Evolutionary conservation across 2,888 invertebrate genomes (phyloP).

Genomic region (Drosophila cracens): DNA sequence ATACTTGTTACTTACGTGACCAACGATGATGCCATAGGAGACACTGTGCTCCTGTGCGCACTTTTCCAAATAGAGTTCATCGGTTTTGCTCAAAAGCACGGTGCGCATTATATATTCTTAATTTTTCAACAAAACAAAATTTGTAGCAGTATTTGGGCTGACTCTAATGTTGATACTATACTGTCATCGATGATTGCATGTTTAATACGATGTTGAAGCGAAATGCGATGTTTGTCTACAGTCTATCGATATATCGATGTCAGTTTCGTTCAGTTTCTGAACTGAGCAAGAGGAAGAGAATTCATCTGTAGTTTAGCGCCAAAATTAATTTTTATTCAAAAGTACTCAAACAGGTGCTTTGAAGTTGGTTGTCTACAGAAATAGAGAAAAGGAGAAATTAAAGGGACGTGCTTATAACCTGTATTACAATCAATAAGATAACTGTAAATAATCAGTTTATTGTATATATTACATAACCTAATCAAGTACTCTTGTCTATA

Average conservation of each 20-base stretch:
- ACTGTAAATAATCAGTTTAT: neutral
- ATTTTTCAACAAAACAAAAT: constrained; percentile 46
- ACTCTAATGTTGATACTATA: constrained; percentile 29
- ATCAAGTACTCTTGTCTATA: neutral
- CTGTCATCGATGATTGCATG: constrained; percentile 11
- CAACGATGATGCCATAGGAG: constrained; percentile 91
- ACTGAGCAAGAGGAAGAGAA: neutral
- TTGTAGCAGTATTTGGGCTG: constrained; percentile 22
- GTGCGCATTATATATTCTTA: constrained; percentile 85
- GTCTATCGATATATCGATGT: constrained; percentile 10
- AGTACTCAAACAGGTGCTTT: neutral
- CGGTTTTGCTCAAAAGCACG: constrained; percentile 89
- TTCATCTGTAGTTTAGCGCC: neutral
- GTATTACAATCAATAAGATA: neutral
- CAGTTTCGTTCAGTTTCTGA: constrained; percentile 22
- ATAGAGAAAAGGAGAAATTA: neutral
- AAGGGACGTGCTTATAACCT: neutral
- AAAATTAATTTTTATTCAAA: neutral
- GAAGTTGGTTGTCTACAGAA: neutral
- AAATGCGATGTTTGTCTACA: neutral
- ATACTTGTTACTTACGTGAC: constrained; percentile 88
- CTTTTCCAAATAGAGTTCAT: constrained; percentile 89
- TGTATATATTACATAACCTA: neutral
- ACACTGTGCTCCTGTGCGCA: constrained; percentile 88
- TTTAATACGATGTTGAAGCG: neutral